These are phyloP conservation scores for Marmota monax DNA, from an alignment of 2,113 vertebrate genomes.

Conservation along the genomic window DNA sequence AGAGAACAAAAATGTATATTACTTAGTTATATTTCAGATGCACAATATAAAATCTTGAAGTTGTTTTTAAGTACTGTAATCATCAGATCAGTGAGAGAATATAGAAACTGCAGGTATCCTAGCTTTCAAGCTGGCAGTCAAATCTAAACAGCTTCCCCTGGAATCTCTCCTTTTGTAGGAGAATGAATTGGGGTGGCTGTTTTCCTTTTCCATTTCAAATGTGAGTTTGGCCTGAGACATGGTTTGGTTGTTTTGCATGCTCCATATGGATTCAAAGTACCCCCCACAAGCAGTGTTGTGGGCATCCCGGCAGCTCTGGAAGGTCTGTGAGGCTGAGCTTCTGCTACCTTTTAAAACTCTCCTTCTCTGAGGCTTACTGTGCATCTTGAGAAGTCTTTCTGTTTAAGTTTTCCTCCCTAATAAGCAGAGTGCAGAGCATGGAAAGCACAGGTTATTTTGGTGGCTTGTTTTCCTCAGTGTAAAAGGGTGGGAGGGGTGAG, in stretches of 20 bases:
- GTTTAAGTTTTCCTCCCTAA: neutral
- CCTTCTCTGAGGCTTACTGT: neutral
- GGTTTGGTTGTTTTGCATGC: neutral
- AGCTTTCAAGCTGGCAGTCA: neutral
- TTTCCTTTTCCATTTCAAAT: neutral
- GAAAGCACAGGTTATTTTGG: neutral
- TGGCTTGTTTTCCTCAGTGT: constrained; percentile 47
- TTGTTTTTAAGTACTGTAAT: neutral
- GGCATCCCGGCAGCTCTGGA: neutral
- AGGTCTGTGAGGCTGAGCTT: neutral
- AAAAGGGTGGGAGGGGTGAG: constrained; percentile 36
- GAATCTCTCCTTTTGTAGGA: neutral
- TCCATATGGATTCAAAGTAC: neutral
- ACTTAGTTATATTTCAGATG: neutral
- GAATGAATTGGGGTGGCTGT: neutral
- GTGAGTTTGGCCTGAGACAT: neutral
- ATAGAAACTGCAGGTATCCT: fast-evolving
- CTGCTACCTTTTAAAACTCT: neutral
- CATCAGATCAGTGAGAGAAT: neutral
- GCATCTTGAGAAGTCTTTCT: neutral
- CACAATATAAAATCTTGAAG: neutral
- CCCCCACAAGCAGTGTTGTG: fast-evolving
- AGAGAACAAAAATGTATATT: neutral
- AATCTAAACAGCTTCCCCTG: neutral
- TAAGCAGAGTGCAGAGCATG: neutral